Base-by-base conservation (phyloP, 2,797 vertebrate species). In the Brachyrhaphis roseni region DNA sequence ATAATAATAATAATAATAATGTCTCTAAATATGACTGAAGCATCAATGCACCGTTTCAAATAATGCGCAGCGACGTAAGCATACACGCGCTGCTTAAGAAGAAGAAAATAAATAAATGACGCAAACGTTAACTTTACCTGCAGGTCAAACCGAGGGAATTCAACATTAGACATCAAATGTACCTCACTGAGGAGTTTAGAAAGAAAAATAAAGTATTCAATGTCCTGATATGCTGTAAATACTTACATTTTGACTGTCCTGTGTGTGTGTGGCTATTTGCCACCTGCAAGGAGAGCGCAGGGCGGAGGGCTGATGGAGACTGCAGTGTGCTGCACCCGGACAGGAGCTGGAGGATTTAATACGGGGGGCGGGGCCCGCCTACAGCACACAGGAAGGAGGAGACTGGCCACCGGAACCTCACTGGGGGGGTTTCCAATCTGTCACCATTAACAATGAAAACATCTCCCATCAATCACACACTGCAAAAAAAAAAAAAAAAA, bases 241-340 rank as follows among this genome's bases (percentile, higher is more conserved):
- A 94, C 93, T 92, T 83, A 94, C 93, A 94, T 94, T 36, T 55
- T 86, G 43, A 70, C 45, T 46, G 76, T 20, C 36, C 68, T 36
- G 43, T 74, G 74, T 47, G 51, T 43, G 79, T 34, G 49, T 8
- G 10, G 28, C 18, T 23, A 79, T 73, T 79, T 78, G 81, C 83
- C 88, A 91, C 83, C 86, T 87, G 88, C 74, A 57, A 77, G 80
- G 46, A 45, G 64, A 78, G 84, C 28, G 86, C 85, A 86, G 83
- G 82, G 85, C 78, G 82, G 49, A 78, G 84, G 72, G 26, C 79
- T 66, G 90, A 79, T 79, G 77, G 87, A 90, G 89, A 80, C 91
- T 86, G 92, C 90, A 78, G 90, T 86, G 76, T 82, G 87, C 79
- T 85, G 91, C 84, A 78, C 83, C 72, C 71, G 82, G 84, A 82